Conservation (phyloP, 2,888 invertebrate genomes). For the Agyllia agylla region DNA sequence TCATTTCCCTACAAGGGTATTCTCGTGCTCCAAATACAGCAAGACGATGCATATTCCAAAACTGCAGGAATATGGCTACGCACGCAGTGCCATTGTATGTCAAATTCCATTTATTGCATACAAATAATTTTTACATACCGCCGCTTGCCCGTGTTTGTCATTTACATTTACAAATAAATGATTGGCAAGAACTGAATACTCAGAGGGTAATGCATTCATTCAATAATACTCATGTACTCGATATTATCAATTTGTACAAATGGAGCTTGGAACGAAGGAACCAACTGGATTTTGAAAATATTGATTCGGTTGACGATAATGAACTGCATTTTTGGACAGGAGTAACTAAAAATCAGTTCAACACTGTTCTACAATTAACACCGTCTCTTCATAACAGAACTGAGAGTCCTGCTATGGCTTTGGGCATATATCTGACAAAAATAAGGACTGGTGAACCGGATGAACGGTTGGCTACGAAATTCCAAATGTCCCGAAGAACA, state of each 20-base stretch:
- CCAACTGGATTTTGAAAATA: not conserved
- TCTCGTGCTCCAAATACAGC: conserved; percentile 47
- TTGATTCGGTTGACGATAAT: not conserved
- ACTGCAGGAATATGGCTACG: conserved; percentile 35
- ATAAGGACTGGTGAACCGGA: not conserved
- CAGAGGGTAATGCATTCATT: too few species aligned
- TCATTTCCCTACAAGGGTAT: conserved; percentile 42
- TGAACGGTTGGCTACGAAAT: not conserved
- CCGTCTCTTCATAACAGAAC: not conserved
- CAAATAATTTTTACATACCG: not conserved
- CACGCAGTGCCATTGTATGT: not conserved
- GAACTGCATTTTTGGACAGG: not conserved
- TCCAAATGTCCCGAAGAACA: not conserved
- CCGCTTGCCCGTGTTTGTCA: not conserved
- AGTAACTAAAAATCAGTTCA: not conserved
- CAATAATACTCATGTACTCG: too few species aligned
- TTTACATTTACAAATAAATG: not conserved
- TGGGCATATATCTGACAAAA: not conserved
- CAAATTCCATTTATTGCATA: not conserved
- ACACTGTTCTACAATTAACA: not conserved
- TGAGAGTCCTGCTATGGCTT: not conserved
- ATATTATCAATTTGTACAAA: too few species aligned
- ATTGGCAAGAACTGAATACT: not conserved
- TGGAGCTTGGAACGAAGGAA: too few species aligned
- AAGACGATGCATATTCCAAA: conserved; percentile 51